These are phyloP conservation scores for Brevimyrus niger DNA, from an alignment of 2,113 vertebrate species.

Conservation along the genomic window DNA sequence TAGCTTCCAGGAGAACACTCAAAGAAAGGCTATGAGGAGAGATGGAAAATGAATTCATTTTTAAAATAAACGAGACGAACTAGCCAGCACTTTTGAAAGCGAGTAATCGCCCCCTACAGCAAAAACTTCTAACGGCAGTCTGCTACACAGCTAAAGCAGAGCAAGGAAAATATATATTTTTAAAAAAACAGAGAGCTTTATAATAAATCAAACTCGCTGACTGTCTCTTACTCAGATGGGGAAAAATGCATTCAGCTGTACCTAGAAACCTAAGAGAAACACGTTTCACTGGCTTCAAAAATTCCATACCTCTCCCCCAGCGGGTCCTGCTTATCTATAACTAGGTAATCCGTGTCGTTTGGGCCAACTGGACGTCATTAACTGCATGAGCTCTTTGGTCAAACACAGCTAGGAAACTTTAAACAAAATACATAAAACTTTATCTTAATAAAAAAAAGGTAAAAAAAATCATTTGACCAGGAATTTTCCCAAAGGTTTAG, in stretches of 20 bases:
- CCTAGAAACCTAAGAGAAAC: neutral
- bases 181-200: neutral
- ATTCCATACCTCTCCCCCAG: neutral
- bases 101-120: neutral
- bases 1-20: neutral
- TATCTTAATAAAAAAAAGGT: neutral
- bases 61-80: neutral
- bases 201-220: neutral
- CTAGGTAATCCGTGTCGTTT: neutral
- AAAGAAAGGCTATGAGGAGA: neutral
- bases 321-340: neutral
- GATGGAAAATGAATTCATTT: neutral
- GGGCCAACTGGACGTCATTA: neutral
- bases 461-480: neutral
- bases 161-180: neutral
- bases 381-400: neutral
- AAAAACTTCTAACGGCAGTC: neutral
- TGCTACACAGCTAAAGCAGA: neutral
- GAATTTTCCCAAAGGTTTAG: neutral
- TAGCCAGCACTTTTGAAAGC: neutral
- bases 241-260: neutral
- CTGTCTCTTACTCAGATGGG: neutral
- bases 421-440: neutral
- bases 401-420: neutral
- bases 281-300: neutral